Base-by-base conservation (phyloP, 2,888 invertebrate species). In the Cerastis leucographa region DNA sequence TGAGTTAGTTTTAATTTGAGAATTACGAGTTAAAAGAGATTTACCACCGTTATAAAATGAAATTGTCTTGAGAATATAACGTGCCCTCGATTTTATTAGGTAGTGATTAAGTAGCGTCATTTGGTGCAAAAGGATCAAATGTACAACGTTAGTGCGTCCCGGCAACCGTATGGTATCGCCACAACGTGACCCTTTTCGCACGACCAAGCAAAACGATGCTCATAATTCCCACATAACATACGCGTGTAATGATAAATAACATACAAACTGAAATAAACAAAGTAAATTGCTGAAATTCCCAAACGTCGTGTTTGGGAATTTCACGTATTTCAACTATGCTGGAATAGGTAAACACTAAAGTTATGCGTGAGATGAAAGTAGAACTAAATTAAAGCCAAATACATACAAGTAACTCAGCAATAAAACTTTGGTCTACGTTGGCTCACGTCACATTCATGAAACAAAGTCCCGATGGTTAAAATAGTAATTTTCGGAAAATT, bases 251-350 rank as follows among this genome's bases (percentile, higher is more conserved):
- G 72, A 72, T 80, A 81, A 75, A 75, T 69, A 80, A 72, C 69
- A 51, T 35, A 44, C 51, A 42, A 68, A 80, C 64, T 79, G 9
- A 35, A 81, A 75, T 72, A 71, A 62, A 70, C 71, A 66, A 71
- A 75, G 61, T 40, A 69, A 85, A 75, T 80, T 75, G 49, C 61
- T 66, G 65, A 75, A 85, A 85, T 80, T 75, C 68, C 75, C 75
- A 61, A 76, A 81, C 66, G 85, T 61, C 29, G 69, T 71, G 64
- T 83, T 85, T 82, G 71, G 61, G 61, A 71, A 62, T 85, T 84
- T 25, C 71, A 78, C 42, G 25, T 69, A 54, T 65, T 80, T 71
- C 75, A 75, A 75, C 59, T 68, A 61, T 54, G 25, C 14, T 84
- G 1, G 22, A 56, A 69, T 59, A 74, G 62, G 62, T 74, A 54